Conservation (phyloP, 2,797 vertebrate genomes). For the Chromobotia macracanthus region DNA sequence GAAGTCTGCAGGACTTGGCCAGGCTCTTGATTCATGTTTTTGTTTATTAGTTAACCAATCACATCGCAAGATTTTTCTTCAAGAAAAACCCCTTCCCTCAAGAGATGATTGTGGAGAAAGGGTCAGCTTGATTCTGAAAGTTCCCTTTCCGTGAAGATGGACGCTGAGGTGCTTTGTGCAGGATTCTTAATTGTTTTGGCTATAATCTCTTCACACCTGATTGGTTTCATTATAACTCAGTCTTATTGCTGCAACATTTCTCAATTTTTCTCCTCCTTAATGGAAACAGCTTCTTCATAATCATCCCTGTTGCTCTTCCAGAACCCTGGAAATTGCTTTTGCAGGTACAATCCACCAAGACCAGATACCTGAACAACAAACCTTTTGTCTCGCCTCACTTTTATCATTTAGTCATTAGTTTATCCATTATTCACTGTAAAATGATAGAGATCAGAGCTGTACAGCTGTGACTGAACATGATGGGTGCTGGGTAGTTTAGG, state of each 20-base stretch:
- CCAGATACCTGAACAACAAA: slow-evolving; percentile 54
- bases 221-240: slow-evolving; percentile 55
- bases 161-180: slow-evolving; percentile 24
- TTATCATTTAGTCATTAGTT: not conserved
- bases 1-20: slow-evolving; percentile 30
- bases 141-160: not conserved
- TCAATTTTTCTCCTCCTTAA: slow-evolving; percentile 54
- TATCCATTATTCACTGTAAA: slow-evolving; percentile 20
- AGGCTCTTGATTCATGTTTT: not conserved
- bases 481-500: slow-evolving; percentile 4
- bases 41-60: slow-evolving; percentile 28
- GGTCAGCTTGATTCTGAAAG: not conserved
- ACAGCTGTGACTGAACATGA: slow-evolving; percentile 24
- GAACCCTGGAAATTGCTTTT: slow-evolving; percentile 72
- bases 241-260: slow-evolving; percentile 47
- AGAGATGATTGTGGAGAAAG: not conserved
- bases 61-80: not conserved
- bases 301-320: slow-evolving; percentile 63
- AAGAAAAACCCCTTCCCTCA: not conserved
- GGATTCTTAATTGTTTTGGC: slow-evolving; percentile 48
- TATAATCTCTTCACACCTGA: slow-evolving; percentile 53
- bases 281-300: slow-evolving; percentile 65
- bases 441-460: slow-evolving; percentile 28
- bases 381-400: not conserved
- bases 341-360: slow-evolving; percentile 74